Evolutionary conservation across 1,140 invertebrate species (phyloP).

Genomic region (Bilobella aurantiaca): DNA sequence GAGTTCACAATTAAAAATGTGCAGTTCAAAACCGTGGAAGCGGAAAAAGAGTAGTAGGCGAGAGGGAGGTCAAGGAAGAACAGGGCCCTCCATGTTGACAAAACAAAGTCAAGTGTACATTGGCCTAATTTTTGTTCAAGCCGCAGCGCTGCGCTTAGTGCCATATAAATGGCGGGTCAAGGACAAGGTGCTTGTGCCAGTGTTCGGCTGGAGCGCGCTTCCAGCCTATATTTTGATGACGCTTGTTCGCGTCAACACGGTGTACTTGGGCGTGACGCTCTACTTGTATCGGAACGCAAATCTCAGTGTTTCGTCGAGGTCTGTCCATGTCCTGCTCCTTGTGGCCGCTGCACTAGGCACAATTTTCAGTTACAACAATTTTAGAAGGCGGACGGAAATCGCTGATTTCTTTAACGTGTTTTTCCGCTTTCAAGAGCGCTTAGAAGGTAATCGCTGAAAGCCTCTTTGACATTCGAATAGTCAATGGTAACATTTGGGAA

Average conservation of each 20-base stretch:
- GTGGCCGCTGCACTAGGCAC: not conserved
- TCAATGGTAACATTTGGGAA: too few relatives aligned
- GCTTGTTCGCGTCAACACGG: not conserved
- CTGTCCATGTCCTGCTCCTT: not conserved
- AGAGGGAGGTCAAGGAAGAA: too few relatives aligned
- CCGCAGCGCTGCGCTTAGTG: not conserved
- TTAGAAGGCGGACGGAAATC: not conserved
- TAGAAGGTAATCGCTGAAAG: not conserved
- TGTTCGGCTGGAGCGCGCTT: not conserved
- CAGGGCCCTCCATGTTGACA: not conserved
- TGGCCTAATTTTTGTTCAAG: not conserved
- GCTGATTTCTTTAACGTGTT: not conserved
- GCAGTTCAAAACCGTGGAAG: too few relatives aligned
- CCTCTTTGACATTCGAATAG: too few relatives aligned
- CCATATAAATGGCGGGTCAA: not conserved
- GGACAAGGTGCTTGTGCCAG: not conserved
- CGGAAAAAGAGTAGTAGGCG: too few relatives aligned
- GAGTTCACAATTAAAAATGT: too few relatives aligned
- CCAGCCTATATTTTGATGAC: not conserved
- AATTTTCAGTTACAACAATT: not conserved
- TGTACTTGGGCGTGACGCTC: not conserved
- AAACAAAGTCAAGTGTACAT: not conserved
- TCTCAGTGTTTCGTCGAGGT: not conserved
- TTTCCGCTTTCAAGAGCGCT: not conserved
- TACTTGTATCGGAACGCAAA: not conserved